These are phyloP conservation scores for Microtus oregoni DNA, from an alignment of 2,113 vertebrate species.

Conservation along the genomic window DNA sequence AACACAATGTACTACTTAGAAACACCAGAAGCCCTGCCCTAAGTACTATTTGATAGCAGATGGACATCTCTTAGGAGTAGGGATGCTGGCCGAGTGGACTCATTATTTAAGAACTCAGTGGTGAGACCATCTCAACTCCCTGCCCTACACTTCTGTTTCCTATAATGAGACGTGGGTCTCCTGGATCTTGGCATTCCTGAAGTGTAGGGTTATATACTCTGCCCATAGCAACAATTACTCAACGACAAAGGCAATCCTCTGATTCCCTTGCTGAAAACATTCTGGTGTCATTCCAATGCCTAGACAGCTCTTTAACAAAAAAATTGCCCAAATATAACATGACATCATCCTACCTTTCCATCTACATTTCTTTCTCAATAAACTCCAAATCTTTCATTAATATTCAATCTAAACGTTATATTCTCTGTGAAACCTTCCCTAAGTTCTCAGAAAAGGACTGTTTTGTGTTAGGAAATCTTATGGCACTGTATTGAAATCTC, in stretches of 20 bases:
- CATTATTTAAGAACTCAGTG: background rate
- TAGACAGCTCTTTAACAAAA: background rate
- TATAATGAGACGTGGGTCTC: background rate
- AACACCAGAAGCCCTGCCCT: background rate
- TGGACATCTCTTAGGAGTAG: background rate
- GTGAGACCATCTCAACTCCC: background rate
- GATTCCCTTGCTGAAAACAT: background rate
- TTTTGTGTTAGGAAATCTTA: constrained; percentile 30
- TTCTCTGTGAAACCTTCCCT: background rate
- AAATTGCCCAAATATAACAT: background rate
- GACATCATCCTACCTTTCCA: background rate
- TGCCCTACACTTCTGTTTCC: background rate
- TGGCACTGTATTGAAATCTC: constrained; percentile 27
- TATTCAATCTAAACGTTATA: constrained; percentile 21
- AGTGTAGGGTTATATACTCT: background rate
- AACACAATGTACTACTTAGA: background rate
- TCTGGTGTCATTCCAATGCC: background rate
- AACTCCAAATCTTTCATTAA: constrained; percentile 13
- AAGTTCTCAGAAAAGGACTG: background rate
- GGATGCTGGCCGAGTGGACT: background rate
- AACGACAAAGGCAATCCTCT: background rate
- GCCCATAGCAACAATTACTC: background rate
- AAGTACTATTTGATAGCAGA: background rate
- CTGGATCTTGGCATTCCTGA: background rate
- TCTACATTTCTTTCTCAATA: background rate